phyloP scores from a whole-genome alignment of 2,888 invertebrate species.

The Drosophila fulvimacula region DNA sequence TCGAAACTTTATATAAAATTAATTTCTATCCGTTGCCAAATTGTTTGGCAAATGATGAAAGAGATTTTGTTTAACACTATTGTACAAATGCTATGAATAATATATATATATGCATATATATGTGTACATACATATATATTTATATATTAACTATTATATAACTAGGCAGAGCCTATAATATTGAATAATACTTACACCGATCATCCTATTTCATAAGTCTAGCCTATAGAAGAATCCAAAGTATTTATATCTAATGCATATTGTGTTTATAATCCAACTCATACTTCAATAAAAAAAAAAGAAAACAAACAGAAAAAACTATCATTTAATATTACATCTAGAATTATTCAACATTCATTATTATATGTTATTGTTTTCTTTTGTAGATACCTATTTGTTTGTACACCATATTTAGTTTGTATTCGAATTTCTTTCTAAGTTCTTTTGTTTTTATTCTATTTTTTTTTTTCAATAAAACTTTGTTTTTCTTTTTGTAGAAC shows the following conservation, averaged over 20 bases:
- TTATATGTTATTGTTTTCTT: slow-evolving; percentile 42
- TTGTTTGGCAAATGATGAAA: slow-evolving; percentile 53
- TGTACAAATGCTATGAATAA: slow-evolving; percentile 67
- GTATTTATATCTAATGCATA: slow-evolving; percentile 71
- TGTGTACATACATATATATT: slow-evolving; percentile 22
- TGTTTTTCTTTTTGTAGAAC: slow-evolving; percentile 62
- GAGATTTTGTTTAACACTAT: slow-evolving; percentile 64
- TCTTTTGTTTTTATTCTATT: slow-evolving; percentile 73
- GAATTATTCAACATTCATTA: slow-evolving; percentile 14
- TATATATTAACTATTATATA: slow-evolving; percentile 47
- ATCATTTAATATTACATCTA: slow-evolving; percentile 11
- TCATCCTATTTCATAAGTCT: slow-evolving; percentile 52
- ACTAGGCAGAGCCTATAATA: slow-evolving; percentile 78
- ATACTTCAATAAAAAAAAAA: slow-evolving; percentile 51
- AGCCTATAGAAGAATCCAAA: slow-evolving; percentile 70
- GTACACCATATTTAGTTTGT: slow-evolving; percentile 12
- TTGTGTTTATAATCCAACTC: slow-evolving; percentile 45
- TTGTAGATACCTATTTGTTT: slow-evolving; percentile 44
- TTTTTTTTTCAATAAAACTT: slow-evolving; percentile 66
- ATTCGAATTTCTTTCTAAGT: slow-evolving; percentile 56
- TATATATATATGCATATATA: slow-evolving; percentile 31
- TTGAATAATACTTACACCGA: slow-evolving; percentile 53
- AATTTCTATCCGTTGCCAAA: slow-evolving; percentile 56
- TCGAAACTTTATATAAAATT: slow-evolving; percentile 48
- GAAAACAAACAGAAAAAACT: slow-evolving; percentile 17